phyloP scores from a whole-genome alignment of 2,888 invertebrate species.

The Plebejus melissa region DNA sequence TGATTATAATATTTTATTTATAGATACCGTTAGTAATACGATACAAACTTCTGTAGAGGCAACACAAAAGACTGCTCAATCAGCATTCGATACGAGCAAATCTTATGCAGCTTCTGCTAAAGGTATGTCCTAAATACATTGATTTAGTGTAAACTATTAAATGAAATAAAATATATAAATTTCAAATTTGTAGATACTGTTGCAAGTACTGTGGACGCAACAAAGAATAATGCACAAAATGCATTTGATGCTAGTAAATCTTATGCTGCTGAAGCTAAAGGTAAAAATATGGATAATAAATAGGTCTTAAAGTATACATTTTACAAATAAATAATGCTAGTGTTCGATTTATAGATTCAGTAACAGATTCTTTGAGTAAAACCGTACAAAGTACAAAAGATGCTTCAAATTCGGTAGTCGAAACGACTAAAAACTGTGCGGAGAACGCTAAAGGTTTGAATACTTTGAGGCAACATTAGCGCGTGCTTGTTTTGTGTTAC shows the following conservation, averaged over 20 bases:
- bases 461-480: constrained; percentile 34
- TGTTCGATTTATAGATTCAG: constrained; percentile 42
- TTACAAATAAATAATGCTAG: background rate
- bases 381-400: constrained; percentile 56
- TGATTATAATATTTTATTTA: constrained; percentile 20
- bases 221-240: constrained; percentile 47
- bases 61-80: constrained; percentile 50
- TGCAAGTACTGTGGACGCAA: constrained; percentile 39
- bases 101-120: constrained; percentile 45
- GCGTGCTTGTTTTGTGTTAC: constrained; percentile 31
- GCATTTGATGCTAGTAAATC: constrained; percentile 42
- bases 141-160: background rate
- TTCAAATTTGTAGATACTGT: constrained; percentile 35
- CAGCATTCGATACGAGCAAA: constrained; percentile 49
- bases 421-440: constrained; percentile 54
- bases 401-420: constrained; percentile 49
- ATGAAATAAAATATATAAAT: background rate
- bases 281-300: constrained; percentile 32
- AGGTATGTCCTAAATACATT: constrained; percentile 33
- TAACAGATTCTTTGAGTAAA: constrained; percentile 45
- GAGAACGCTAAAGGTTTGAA: constrained; percentile 58
- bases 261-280: constrained; percentile 44
- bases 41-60: constrained; percentile 43
- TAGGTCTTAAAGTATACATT: background rate
- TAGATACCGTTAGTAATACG: constrained; percentile 37